These are phyloP conservation scores for Euzophera pinguis DNA, from an alignment of 2,888 invertebrate species.

Conservation along the genomic window DNA sequence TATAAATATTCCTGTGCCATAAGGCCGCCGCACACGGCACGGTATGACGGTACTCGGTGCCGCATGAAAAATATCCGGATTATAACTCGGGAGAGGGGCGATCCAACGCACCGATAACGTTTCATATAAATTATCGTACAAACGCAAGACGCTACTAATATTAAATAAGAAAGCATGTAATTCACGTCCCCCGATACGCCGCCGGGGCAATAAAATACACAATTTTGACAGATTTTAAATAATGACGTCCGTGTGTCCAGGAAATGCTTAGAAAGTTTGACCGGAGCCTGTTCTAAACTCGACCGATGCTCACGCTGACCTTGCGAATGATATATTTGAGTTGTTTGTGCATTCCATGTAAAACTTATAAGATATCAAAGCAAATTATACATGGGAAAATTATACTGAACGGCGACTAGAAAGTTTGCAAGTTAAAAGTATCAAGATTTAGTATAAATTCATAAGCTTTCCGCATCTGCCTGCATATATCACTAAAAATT, in stretches of 20 bases:
- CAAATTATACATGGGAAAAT: conserved; percentile 1
- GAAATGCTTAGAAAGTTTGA: conserved; percentile 73
- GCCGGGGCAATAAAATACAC: conserved; percentile 70
- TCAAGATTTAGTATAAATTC: background rate
- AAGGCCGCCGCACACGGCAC: conserved; percentile 41
- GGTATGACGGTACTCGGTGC: conserved; percentile 45
- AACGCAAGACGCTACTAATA: conserved; percentile 75
- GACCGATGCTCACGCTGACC: conserved; percentile 49
- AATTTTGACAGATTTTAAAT: conserved; percentile 78
- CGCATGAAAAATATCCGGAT: conserved; percentile 77
- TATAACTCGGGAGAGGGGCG: conserved; percentile 65
- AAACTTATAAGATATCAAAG: background rate
- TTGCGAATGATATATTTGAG: conserved; percentile 43
- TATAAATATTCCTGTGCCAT: conserved; percentile 57
- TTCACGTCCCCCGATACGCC: conserved; percentile 70
- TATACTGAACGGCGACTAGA: background rate
- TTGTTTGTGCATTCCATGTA: conserved; percentile 14
- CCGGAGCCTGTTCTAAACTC: conserved; percentile 51
- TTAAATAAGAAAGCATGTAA: conserved; percentile 79
- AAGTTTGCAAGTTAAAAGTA: conserved; percentile 1
- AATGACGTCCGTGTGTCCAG: conserved; percentile 72
- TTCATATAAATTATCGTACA: conserved; percentile 75
- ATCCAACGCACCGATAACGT: conserved; percentile 67
- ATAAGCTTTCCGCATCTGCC: too few relatives aligned
- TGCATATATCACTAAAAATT: too few relatives aligned